A percentile compares a stretch with the other conserved stretches of the same genome.
phyloP scores from a whole-genome alignment of 1,140 invertebrate genomes.

The Drosophila kepulauana region DNA sequence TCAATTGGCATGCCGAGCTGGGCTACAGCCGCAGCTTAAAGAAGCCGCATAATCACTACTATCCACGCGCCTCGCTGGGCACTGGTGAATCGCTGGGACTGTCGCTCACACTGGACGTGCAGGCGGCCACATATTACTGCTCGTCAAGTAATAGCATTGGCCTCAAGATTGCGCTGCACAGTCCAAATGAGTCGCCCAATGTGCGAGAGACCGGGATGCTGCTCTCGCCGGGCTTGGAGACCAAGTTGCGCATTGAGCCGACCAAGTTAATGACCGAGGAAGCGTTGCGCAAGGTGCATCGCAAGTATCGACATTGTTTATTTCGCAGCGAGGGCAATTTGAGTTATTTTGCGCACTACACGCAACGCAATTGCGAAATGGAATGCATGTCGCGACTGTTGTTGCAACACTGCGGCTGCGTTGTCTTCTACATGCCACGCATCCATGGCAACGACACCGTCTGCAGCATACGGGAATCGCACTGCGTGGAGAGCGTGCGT shows the following conservation, averaged over 20 bases:
- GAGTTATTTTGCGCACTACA: conserved; percentile 86
- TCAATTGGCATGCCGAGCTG: conserved; percentile 91
- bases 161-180: conserved; percentile 90
- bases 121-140: conserved; percentile 91
- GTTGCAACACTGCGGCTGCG: conserved; percentile 88
- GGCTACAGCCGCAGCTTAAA: conserved; percentile 87
- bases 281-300: conserved; percentile 86
- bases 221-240: conserved; percentile 89
- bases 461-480: conserved; percentile 58
- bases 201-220: conserved; percentile 90
- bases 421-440: conserved; percentile 89
- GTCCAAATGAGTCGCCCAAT: conserved; percentile 91
- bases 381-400: conserved; percentile 90
- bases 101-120: conserved; percentile 89
- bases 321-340: conserved; percentile 89
- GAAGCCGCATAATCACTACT: conserved; percentile 69
- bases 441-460: conserved; percentile 61
- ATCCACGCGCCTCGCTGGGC: conserved; percentile 87
- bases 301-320: conserved; percentile 89
- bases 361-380: conserved; percentile 88
- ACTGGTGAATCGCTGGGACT: conserved; percentile 89
- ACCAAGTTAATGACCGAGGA: conserved; percentile 87
- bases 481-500: conserved; percentile 64
- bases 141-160: conserved; percentile 91
- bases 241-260: conserved; percentile 88